A percentile compares a stretch with the other conserved stretches of the same genome.
phyloP scores from a whole-genome alignment of 2,797 vertebrate genomes.

The Gymnothorax javanicus region DNA sequence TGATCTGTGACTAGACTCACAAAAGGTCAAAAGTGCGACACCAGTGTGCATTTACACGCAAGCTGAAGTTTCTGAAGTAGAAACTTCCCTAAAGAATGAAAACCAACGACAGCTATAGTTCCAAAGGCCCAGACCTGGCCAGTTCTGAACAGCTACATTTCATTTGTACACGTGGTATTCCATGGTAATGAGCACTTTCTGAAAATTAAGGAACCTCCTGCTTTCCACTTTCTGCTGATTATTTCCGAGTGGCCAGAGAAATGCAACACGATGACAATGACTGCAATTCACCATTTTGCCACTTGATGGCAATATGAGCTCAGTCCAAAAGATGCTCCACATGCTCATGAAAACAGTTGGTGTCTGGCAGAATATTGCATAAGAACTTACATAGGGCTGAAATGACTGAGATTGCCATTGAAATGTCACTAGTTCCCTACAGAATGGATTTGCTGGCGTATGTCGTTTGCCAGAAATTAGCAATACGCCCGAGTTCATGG shows the following conservation, averaged over 20 bases:
- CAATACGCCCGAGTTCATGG: no score
- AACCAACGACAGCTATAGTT: not conserved
- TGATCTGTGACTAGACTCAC: not conserved
- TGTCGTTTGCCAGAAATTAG: no score
- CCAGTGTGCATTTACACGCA: not conserved
- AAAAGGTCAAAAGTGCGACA: not conserved
- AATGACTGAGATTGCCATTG: no score
- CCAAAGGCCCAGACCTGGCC: not conserved
- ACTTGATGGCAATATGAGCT: slow-evolving; percentile 40
- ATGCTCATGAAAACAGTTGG: not conserved
- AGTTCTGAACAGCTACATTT: not conserved
- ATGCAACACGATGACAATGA: not conserved
- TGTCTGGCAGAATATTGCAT: no score
- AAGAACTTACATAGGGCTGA: no score
- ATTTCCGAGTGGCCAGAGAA: not conserved
- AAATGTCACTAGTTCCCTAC: no score
- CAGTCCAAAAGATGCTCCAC: not conserved
- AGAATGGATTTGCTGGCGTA: no score
- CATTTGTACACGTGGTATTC: not conserved
- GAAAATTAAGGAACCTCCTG: not conserved
- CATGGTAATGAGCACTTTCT: not conserved
- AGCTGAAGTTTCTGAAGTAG: not conserved
- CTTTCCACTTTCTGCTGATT: not conserved
- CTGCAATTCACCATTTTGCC: slow-evolving; percentile 32
- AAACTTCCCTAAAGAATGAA: not conserved